phyloP scores from a whole-genome alignment of 2,888 invertebrate species.

The Mongoloraphidia duomilia region DNA sequence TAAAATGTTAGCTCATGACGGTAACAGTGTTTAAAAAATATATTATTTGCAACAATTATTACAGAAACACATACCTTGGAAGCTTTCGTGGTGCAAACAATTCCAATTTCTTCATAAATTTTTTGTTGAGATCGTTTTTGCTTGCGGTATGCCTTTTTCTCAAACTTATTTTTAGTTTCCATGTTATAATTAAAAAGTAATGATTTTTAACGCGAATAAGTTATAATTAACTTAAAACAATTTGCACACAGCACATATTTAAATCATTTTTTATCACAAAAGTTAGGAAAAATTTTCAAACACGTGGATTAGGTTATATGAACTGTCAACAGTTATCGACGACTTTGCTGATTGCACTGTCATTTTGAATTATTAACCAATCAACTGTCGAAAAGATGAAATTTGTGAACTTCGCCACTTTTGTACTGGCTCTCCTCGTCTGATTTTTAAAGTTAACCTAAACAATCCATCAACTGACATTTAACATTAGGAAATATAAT shows the following conservation, averaged over 20 bases:
- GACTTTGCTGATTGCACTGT: too few species aligned
- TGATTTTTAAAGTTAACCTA: too few species aligned
- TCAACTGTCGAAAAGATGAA: too few species aligned
- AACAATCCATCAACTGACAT: neutral
- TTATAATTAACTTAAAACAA: neutral
- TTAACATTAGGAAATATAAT: neutral
- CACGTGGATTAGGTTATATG: too few species aligned
- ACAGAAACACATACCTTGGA: constrained; percentile 24
- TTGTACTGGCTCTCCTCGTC: too few species aligned
- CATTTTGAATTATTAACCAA: too few species aligned
- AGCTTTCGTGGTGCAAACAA: constrained; percentile 24
- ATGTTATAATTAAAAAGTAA: constrained; percentile 7
- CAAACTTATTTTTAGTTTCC: constrained; percentile 7
- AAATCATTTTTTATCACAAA: too few species aligned
- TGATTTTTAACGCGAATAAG: constrained; percentile 2
- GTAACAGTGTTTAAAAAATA: constrained; percentile 1
- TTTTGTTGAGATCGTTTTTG: constrained; percentile 31
- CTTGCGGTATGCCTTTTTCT: constrained; percentile 30
- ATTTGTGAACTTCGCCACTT: too few species aligned
- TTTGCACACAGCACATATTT: too few species aligned
- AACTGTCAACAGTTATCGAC: too few species aligned
- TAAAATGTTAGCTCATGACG: constrained; percentile 2
- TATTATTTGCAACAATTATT: neutral
- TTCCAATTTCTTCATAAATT: constrained; percentile 29
- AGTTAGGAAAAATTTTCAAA: too few species aligned